phyloP scores from a whole-genome alignment of 2,888 invertebrate species.

The Baccha elongata region DNA sequence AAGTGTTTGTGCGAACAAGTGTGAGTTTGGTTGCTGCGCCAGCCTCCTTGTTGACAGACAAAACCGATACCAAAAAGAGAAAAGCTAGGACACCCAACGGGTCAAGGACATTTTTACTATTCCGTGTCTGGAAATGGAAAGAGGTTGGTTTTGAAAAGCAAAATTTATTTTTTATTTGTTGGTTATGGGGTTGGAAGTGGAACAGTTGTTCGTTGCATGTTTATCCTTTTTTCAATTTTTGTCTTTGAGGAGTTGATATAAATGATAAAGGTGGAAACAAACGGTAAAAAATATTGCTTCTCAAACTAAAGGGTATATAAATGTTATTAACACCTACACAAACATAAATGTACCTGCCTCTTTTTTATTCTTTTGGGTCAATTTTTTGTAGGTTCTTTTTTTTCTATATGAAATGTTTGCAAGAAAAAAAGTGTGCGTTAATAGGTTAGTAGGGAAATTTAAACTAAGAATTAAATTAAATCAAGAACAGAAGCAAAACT shows the following conservation, averaged over 20 bases:
- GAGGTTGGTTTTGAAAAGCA: slow-evolving; percentile 31
- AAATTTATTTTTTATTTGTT: slow-evolving; percentile 28
- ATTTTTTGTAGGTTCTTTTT: too few relatives aligned
- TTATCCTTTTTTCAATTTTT: not conserved
- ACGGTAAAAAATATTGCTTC: too few relatives aligned
- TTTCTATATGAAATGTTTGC: too few relatives aligned
- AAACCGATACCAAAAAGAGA: slow-evolving; percentile 46
- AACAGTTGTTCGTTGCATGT: slow-evolving; percentile 8
- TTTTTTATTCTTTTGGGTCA: too few relatives aligned
- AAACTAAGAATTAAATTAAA: too few relatives aligned
- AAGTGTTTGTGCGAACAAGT: slow-evolving; percentile 8
- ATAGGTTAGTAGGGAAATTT: too few relatives aligned
- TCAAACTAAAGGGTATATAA: too few relatives aligned
- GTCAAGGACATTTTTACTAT: slow-evolving; percentile 73
- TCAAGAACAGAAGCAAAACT: too few relatives aligned
- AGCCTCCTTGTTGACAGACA: slow-evolving; percentile 63
- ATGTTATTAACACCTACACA: too few relatives aligned
- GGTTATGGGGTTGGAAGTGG: not conserved
- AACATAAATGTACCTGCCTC: too few relatives aligned
- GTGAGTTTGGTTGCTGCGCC: slow-evolving; percentile 31
- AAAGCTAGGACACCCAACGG: slow-evolving; percentile 56
- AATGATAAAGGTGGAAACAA: not conserved
- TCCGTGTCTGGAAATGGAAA: slow-evolving; percentile 60
- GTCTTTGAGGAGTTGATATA: not conserved
- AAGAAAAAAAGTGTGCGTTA: too few relatives aligned